Base-by-base conservation (phyloP, 2,797 vertebrate species). In the Platalea minor region DNA sequence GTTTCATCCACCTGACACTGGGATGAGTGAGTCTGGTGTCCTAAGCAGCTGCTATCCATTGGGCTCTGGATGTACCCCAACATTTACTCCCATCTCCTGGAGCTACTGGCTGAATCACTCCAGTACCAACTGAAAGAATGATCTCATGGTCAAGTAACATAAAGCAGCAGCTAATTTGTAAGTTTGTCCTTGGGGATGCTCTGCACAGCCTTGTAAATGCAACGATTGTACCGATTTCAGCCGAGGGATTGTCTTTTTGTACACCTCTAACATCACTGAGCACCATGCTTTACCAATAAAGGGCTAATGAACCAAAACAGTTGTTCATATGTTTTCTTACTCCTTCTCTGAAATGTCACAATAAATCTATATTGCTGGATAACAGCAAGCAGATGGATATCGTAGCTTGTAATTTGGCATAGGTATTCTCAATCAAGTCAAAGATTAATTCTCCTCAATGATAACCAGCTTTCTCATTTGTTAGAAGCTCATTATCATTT, bases 381-480 rank as follows among this genome's bases (percentile, higher is more conserved):
- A 96, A 92, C 92, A 91, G 93, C 80, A 89, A 93, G 94, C 94
- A 96, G 96, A 93, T 95, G 94, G 95, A 51, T 95, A 81, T 18
- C 3, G 19, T 63, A 81, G 91, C 91, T 76, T 29, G 25, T 56
- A 67, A 95, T 96, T 93, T 94, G 93, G 91, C 93, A 92, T 17
- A 91, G 89, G 92, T 89, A 61, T 73, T 92, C 85, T 91, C 93
- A 80, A 77, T 95, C 93, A 84, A 94, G 92, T 88, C 92, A 89
- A 56, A 91, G 89, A 96, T 88, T 95, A 89, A 96, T 96, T 93
- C 61, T 73, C 79, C 89, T 65, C 82, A 12, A 3, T 82, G 83
- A 94, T 63, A 95, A 93, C 50, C 87, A 91, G 79, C 82, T 84
- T 86, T 84, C 56, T 25, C 23, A 24, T 91, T 78, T 88, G 68